Evolutionary conservation across 2,888 invertebrate species (phyloP).

Genomic region (Drosophila tanythrix): DNA sequence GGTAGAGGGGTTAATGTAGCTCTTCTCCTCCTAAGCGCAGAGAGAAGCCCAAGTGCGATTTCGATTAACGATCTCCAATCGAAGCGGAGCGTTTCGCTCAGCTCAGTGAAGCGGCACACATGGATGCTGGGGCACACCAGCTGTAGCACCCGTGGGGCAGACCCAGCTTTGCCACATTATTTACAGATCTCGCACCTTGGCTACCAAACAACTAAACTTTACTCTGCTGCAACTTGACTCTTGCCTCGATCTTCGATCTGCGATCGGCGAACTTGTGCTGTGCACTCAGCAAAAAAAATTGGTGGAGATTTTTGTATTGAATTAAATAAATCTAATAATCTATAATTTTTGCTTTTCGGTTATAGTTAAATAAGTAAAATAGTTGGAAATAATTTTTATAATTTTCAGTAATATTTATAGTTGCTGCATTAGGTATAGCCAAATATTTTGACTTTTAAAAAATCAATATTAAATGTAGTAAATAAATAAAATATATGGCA

Average conservation of each 20-base stretch:
- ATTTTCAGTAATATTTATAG: not conserved
- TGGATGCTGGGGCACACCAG: conserved; percentile 47
- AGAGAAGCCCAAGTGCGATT: conserved; percentile 52
- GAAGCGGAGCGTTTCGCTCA: conserved; percentile 7
- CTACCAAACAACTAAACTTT: conserved; percentile 45
- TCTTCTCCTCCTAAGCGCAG: conserved; percentile 67
- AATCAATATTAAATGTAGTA: not conserved
- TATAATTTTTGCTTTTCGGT: not conserved
- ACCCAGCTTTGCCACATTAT: conserved; percentile 71
- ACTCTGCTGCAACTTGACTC: conserved; percentile 2
- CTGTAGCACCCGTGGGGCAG: conserved; percentile 30
- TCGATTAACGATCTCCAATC: conserved; percentile 55
- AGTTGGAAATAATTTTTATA: not conserved
- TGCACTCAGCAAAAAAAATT: conserved; percentile 1
- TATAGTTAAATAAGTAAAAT: not conserved
- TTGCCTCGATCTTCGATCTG: not conserved
- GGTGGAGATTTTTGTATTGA: not conserved
- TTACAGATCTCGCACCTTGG: conserved; percentile 77
- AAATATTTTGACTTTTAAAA: not conserved
- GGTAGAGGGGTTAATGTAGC: conserved; percentile 81
- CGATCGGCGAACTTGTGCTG: not conserved
- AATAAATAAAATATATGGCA: not conserved
- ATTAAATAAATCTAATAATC: not conserved
- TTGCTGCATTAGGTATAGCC: not conserved
- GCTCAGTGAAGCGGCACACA: conserved; percentile 64